Percentiles rank a stretch among this genome's conserved stretches.
Evolutionary conservation across 2,888 invertebrate genomes (phyloP).

Genomic region (Eudasyphora cyanicolor): DNA sequence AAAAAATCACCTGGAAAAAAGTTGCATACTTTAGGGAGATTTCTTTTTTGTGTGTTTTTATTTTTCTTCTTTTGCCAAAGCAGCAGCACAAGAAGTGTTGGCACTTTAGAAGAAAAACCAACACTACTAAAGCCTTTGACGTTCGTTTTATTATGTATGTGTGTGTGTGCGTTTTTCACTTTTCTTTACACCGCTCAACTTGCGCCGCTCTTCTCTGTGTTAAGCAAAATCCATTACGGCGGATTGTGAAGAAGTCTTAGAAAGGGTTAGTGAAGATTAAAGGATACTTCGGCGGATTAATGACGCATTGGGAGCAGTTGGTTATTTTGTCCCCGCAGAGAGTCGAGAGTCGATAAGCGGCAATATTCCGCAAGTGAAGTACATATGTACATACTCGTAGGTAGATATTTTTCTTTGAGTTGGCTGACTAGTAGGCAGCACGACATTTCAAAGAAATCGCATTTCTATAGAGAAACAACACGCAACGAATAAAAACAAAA

Average conservation of each 20-base stretch:
- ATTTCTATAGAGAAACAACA: too few relatives aligned
- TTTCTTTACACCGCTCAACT: neutral
- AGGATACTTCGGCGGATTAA: neutral
- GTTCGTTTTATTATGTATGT: neutral
- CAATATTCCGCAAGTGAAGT: too few relatives aligned
- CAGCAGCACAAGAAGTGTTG: neutral
- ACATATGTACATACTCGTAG: too few relatives aligned
- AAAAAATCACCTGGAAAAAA: neutral
- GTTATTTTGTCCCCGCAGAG: too few relatives aligned
- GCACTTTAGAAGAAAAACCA: neutral
- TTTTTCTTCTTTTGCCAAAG: too few relatives aligned
- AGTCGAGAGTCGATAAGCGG: too few relatives aligned
- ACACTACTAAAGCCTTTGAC: neutral
- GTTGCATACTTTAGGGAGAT: conserved; percentile 21
- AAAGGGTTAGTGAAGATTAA: conserved; percentile 5
- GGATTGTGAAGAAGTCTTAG: neutral
- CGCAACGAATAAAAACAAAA: too few relatives aligned
- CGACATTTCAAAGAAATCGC: too few relatives aligned
- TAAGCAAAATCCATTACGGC: conserved; percentile 11
- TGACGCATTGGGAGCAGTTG: neutral
- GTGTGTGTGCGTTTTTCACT: neutral
- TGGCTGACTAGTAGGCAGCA: too few relatives aligned
- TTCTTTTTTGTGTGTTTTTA: too few relatives aligned
- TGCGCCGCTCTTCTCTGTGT: neutral
- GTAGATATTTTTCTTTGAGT: too few relatives aligned